Evolutionary conservation across 2,797 vertebrate species (phyloP).

Genomic region (Alosa sapidissima): DNA sequence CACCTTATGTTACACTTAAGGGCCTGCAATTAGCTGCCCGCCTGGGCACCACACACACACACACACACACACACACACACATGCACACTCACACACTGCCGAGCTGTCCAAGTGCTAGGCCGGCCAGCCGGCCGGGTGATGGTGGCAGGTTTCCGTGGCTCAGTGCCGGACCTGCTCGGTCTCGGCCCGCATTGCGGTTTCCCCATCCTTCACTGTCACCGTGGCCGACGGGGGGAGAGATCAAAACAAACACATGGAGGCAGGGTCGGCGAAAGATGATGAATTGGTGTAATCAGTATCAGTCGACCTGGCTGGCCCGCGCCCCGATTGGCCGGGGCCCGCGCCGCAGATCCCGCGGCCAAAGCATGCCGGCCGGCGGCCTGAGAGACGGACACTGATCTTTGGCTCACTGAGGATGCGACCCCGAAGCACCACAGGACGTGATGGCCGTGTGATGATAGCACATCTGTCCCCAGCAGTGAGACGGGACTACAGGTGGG

Average conservation of each 20-base stretch:
- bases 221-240: conserved; percentile 67
- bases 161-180: conserved; percentile 31
- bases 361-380: not conserved
- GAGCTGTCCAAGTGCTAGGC: conserved; percentile 37
- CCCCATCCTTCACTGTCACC: conserved; percentile 77
- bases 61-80: not conserved
- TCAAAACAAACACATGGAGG: conserved; percentile 76
- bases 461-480: not conserved
- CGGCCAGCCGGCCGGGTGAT: not conserved
- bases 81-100: not conserved
- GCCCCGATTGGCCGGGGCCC: conserved; percentile 55
- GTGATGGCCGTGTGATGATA: conserved; percentile 28
- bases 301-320: conserved; percentile 42
- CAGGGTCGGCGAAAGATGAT: conserved; percentile 69
- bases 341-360: conserved; percentile 30
- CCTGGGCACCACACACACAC: conserved; percentile 48
- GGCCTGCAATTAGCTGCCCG: conserved; percentile 68
- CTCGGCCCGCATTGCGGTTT: conserved; percentile 58
- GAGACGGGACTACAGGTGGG: not conserved
- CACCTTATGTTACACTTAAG: conserved; percentile 75
- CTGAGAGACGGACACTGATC: not conserved
- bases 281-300: conserved; percentile 71
- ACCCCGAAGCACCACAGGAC: not conserved
- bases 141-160: conserved; percentile 56
- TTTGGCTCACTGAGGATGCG: not conserved